These are phyloP conservation scores for Linyphia triangularis DNA, from an alignment of 2,888 invertebrate species.

Conservation along the genomic window DNA sequence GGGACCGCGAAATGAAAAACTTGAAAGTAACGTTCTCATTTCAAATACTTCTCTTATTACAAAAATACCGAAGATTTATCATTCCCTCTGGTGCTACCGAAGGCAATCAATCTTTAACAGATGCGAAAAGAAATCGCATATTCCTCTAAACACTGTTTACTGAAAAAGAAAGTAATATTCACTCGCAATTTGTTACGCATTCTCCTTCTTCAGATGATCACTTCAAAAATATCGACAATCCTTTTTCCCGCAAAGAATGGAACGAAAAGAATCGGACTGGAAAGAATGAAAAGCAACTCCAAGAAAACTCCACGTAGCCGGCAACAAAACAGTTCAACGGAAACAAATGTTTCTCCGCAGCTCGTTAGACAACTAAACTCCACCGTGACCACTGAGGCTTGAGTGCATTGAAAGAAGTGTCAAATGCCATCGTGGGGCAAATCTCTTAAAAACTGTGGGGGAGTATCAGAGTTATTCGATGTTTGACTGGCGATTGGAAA, in stretches of 20 bases:
- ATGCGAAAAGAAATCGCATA: background rate
- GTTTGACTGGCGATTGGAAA: too few relatives aligned
- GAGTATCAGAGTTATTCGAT: too few relatives aligned
- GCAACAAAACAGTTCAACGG: background rate
- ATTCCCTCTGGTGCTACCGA: too few relatives aligned
- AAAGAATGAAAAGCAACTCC: background rate
- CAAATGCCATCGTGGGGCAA: too few relatives aligned
- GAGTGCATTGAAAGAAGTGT: too few relatives aligned
- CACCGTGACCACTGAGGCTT: too few relatives aligned
- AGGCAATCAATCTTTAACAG: background rate
- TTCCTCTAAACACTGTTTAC: background rate
- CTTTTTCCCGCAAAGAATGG: background rate
- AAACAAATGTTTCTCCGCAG: background rate
- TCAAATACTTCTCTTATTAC: background rate
- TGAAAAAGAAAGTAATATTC: background rate
- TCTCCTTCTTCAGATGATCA: background rate
- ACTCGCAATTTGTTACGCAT: background rate
- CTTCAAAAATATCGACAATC: background rate
- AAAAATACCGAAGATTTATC: too few relatives aligned
- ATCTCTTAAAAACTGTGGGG: too few relatives aligned
- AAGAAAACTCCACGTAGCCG: background rate
- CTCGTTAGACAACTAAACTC: background rate
- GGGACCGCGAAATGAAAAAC: background rate
- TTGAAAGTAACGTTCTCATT: background rate
- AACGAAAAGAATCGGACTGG: background rate